Percentiles rank a stretch among this genome's conserved stretches.
Evolutionary conservation across 2,113 vertebrate species (phyloP).

Genomic region (Okapia johnstoni): DNA sequence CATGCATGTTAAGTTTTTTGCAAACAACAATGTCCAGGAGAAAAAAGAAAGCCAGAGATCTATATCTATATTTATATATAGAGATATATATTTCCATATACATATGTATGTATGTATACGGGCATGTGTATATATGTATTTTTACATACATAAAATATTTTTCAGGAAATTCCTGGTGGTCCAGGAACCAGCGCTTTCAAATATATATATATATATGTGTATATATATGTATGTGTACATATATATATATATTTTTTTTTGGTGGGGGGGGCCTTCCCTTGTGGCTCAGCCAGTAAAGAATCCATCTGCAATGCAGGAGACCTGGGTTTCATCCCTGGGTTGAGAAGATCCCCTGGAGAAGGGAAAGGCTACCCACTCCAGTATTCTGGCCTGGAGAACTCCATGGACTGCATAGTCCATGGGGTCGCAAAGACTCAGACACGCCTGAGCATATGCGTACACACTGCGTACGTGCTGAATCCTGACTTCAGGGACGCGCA

Average conservation of each 20-base stretch:
- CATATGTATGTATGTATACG: not conserved
- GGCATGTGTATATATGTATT: too few relatives aligned
- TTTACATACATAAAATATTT: not conserved
- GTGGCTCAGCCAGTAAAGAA: not conserved
- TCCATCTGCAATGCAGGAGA: not conserved
- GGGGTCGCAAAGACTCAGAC: not conserved
- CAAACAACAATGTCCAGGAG: not conserved
- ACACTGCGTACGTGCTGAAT: not conserved
- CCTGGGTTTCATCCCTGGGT: not conserved
- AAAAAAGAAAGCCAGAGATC: not conserved
- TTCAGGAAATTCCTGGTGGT: not conserved
- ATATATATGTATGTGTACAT: not conserved
- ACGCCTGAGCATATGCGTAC: accelerated
- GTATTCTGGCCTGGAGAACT: not conserved
- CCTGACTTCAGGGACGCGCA: not conserved
- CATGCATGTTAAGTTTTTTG: not conserved
- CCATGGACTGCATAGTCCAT: not conserved
- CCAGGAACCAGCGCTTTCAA: not conserved
- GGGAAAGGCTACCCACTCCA: not conserved
- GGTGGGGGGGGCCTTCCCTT: not conserved
- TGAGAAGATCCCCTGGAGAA: not conserved
- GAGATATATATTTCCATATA: not conserved
- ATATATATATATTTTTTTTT: too few relatives aligned
- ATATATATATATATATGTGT: not conserved
- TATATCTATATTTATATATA: not conserved